Conservation (phyloP, 2,888 invertebrate species). For the Ophion ellenae region DNA sequence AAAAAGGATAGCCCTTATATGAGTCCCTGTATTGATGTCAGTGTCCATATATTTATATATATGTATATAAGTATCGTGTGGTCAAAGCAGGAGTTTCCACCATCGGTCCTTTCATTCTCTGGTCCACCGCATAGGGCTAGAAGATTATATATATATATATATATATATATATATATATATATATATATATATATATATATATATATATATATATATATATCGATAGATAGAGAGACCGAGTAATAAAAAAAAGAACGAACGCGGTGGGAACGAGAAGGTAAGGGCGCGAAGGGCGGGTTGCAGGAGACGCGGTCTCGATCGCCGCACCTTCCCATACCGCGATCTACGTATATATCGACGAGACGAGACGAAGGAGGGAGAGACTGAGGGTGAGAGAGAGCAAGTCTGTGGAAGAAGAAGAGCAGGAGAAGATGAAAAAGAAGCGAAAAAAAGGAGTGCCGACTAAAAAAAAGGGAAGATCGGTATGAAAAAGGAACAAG, state of each 20-base stretch:
- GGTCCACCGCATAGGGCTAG: constrained; percentile 6
- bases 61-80: too few species aligned
- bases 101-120: too few species aligned
- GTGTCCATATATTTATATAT: too few species aligned
- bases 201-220: neutral
- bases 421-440: constrained; percentile 31
- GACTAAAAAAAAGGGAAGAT: constrained; percentile 19
- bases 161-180: neutral
- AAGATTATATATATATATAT: neutral
- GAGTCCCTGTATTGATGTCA: too few species aligned
- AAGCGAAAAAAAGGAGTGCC: constrained; percentile 14
- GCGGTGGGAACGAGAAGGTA: constrained; percentile 3
- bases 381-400: constrained; percentile 2
- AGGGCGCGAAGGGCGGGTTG: constrained; percentile 36
- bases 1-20: too few species aligned
- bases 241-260: neutral
- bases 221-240: neutral
- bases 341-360: constrained; percentile 14
- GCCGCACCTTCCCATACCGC: constrained; percentile 46
- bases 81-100: too few species aligned
- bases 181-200: neutral
- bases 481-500: constrained; percentile 58
- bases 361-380: constrained; percentile 29
- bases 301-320: constrained; percentile 63
- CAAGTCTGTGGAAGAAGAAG: constrained; percentile 29